A percentile compares a stretch with the other conserved stretches of the same genome.
These are phyloP conservation scores for Orcinus orca DNA, from an alignment of 2,113 vertebrate genomes.

Conservation along the genomic window DNA sequence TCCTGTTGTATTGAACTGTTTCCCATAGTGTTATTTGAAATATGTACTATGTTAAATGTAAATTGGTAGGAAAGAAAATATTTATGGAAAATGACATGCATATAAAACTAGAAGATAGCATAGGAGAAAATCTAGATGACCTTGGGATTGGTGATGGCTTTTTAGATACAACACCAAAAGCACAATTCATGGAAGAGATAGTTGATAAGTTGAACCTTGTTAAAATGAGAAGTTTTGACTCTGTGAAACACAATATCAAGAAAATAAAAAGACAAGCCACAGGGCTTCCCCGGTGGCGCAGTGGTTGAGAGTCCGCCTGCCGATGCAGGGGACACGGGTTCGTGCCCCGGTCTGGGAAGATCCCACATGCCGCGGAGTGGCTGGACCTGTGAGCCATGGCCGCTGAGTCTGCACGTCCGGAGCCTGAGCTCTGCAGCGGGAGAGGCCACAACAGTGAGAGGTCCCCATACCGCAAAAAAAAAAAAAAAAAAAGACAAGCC, in stretches of 20 bases:
- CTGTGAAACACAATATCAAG: not conserved
- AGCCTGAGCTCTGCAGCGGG: no score
- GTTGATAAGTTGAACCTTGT: not conserved
- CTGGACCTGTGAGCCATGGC: no score
- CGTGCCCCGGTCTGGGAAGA: no score
- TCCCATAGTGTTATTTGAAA: conserved; percentile 6
- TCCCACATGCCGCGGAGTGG: no score
- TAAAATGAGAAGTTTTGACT: not conserved
- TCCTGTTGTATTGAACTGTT: not conserved
- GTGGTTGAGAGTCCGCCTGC: no score
- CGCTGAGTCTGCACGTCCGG: no score
- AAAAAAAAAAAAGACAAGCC: not conserved
- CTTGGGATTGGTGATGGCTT: not conserved
- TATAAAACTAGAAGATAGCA: not conserved
- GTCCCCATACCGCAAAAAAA: no score
- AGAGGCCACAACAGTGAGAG: no score
- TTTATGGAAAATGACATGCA: not conserved
- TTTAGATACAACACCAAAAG: not conserved
- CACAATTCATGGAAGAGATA: not conserved
- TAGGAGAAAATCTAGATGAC: not conserved
- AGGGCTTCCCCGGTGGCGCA: no score
- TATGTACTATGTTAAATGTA: not conserved
- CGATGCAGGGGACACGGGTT: no score
- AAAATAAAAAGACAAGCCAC: not conserved
- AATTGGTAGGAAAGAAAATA: not conserved